A percentile compares a stretch with the other conserved stretches of the same genome.
phyloP scores from a whole-genome alignment of 2,888 invertebrate genomes.

The Germaria angustata region DNA sequence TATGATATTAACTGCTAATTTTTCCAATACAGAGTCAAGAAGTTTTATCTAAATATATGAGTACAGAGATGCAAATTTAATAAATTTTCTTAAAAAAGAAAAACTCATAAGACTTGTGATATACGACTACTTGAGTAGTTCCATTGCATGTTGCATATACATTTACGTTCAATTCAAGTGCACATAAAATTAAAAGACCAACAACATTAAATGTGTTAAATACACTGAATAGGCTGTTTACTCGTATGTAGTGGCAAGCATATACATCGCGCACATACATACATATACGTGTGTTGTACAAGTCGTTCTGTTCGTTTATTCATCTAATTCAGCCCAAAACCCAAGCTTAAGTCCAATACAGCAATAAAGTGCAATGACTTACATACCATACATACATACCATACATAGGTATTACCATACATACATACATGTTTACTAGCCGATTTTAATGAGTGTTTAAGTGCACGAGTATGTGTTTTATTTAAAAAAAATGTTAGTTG shows the following conservation, averaged over 20 bases:
- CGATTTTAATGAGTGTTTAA: neutral
- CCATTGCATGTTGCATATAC: conserved; percentile 58
- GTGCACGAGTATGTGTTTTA: neutral
- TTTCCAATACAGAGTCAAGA: no score
- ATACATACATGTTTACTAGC: neutral
- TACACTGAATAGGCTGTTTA: neutral
- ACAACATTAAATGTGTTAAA: conserved; percentile 8
- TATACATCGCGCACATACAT: no score
- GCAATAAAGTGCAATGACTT: conserved; percentile 63
- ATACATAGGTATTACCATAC: neutral
- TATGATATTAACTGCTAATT: no score
- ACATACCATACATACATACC: no score
- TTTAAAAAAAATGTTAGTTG: conserved; percentile 15
- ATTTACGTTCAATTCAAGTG: conserved; percentile 59
- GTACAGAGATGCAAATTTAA: no score
- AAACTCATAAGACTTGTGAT: no score
- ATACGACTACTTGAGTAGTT: neutral
- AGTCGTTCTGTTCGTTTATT: conserved; percentile 15
- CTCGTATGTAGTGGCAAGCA: no score
- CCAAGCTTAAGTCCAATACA: conserved; percentile 61
- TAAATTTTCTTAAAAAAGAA: no score
- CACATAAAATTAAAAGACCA: conserved; percentile 42
- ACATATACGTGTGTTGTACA: neutral
- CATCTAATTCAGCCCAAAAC: conserved; percentile 8
- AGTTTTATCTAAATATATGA: no score